phyloP scores from a whole-genome alignment of 2,797 vertebrate species.

The Botia almorhae region DNA sequence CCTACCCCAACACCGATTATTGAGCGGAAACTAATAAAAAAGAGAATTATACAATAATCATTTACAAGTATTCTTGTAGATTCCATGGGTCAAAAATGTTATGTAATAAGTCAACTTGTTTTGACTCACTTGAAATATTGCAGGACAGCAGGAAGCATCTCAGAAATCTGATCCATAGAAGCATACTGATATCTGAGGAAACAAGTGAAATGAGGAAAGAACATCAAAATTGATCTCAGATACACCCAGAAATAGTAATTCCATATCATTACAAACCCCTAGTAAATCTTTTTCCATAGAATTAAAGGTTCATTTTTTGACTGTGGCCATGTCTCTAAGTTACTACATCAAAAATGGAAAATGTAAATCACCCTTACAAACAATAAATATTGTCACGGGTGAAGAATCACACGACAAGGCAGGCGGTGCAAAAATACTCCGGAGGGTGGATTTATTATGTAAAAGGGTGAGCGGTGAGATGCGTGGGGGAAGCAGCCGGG shows the following conservation, averaged over 20 bases:
- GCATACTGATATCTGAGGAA: conserved; percentile 85
- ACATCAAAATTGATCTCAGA: not conserved
- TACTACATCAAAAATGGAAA: too few species aligned
- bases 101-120: not conserved
- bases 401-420: too few species aligned
- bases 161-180: conserved; percentile 87
- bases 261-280: too few species aligned
- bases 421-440: too few species aligned
- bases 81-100: not conserved
- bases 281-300: too few species aligned
- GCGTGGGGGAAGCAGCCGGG: too few species aligned
- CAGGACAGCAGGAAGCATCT: conserved; percentile 89
- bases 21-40: conserved; percentile 80
- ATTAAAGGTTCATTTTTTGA: too few species aligned
- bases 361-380: too few species aligned
- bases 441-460: too few species aligned
- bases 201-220: not conserved
- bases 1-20: conserved; percentile 90
- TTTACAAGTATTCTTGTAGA: not conserved
- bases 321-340: too few species aligned
- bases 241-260: not conserved
- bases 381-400: too few species aligned
- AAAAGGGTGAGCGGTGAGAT: too few species aligned
- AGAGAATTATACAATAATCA: not conserved
- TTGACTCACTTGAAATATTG: conserved; percentile 90